These are phyloP conservation scores for Cheilosia vulpina DNA, from an alignment of 2,888 invertebrate species.

Conservation along the genomic window DNA sequence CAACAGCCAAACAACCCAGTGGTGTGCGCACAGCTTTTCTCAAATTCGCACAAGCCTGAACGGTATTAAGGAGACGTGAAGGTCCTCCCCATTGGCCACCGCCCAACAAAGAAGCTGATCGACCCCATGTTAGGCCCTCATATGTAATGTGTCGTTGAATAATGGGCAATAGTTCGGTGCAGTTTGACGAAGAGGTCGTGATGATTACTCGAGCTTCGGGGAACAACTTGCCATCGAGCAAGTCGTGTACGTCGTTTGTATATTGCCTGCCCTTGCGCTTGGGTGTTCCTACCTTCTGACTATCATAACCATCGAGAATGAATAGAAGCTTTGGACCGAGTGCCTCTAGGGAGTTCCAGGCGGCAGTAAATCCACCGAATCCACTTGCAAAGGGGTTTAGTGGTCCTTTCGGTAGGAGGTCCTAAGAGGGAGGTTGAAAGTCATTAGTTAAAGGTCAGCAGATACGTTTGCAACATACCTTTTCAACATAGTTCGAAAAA, in stretches of 20 bases:
- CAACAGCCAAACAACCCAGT: conserved; percentile 85
- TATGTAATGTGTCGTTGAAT: conserved; percentile 84
- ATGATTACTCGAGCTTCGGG: conserved; percentile 85
- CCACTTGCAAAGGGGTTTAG: conserved; percentile 79
- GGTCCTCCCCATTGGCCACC: conserved; percentile 84
- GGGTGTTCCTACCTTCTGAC: conserved; percentile 79
- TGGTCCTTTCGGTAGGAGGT: conserved; percentile 83
- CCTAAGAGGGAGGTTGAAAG: conserved; percentile 74
- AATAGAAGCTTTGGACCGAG: conserved; percentile 84
- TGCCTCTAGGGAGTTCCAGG: conserved; percentile 83
- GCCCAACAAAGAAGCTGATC: conserved; percentile 84
- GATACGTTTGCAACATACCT: conserved; percentile 73
- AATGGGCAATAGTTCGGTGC: conserved; percentile 82
- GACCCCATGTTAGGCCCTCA: conserved; percentile 84
- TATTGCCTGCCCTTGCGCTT: conserved; percentile 79
- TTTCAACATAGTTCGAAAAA: conserved; percentile 78
- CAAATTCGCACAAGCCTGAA: conserved; percentile 82
- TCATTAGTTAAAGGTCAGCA: background rate
- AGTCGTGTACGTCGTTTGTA: conserved; percentile 84
- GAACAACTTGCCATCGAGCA: conserved; percentile 85
- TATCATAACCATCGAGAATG: conserved; percentile 85
- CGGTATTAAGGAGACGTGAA: conserved; percentile 82
- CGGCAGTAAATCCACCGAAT: conserved; percentile 81
- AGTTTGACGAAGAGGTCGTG: conserved; percentile 83
- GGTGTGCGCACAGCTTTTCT: conserved; percentile 84